phyloP scores from a whole-genome alignment of 2,113 vertebrate genomes.

The Lanius ludovicianus region DNA sequence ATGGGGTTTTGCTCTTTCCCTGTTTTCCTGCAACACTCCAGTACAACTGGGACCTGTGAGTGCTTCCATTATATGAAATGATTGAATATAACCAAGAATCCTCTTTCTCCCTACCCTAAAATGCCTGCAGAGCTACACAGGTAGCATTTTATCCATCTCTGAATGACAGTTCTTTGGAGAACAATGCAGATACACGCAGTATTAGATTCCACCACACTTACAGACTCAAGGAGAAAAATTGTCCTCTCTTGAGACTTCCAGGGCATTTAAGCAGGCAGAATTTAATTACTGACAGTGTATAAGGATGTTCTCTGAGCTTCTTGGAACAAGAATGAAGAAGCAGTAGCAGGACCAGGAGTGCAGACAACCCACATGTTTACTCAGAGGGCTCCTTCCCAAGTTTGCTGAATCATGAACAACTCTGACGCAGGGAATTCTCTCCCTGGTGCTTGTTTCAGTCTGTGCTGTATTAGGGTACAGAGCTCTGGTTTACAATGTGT shows the following conservation, averaged over 20 bases:
- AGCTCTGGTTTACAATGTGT: neutral
- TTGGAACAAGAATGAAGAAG: conserved; percentile 1
- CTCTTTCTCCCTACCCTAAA: neutral
- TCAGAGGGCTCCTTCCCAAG: conserved; percentile 27
- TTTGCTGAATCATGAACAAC: conserved; percentile 61
- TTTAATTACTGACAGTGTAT: conserved; percentile 27
- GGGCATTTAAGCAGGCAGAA: conserved; percentile 35
- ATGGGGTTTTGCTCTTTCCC: neutral
- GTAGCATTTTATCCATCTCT: neutral
- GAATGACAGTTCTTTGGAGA: neutral
- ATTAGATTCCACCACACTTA: neutral
- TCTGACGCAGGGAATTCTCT: conserved; percentile 32
- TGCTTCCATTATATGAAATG: neutral
- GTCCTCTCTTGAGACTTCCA: neutral
- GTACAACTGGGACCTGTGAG: neutral
- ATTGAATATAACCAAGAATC: neutral
- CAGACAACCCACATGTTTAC: conserved; percentile 13
- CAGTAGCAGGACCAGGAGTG: neutral
- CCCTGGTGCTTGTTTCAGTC: neutral
- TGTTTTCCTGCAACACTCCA: neutral
- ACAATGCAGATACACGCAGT: neutral
- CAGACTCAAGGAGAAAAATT: conserved; percentile 2
- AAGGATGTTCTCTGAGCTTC: conserved; percentile 6
- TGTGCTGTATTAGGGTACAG: neutral
- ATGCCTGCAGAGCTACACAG: neutral